phyloP scores from a whole-genome alignment of 2,113 vertebrate species.

The Conger conger region DNA sequence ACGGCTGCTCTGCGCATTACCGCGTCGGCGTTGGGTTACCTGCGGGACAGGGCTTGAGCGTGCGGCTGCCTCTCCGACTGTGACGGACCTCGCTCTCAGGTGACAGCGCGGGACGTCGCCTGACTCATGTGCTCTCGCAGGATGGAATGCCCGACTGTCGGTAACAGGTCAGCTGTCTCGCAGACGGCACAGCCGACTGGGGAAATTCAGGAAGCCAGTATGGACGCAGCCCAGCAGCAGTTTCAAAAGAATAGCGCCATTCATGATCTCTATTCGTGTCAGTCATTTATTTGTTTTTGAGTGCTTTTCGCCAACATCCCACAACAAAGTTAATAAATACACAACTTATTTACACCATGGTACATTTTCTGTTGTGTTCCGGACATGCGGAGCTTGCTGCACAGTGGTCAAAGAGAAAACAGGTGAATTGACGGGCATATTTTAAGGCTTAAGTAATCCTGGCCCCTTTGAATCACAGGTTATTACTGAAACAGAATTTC shows the following conservation, averaged over 20 bases:
- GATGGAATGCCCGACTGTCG: neutral
- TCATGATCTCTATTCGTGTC: neutral
- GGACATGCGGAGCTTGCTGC: neutral
- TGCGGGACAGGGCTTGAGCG: constrained; percentile 5
- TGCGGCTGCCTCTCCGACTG: constrained; percentile 17
- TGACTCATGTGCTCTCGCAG: neutral
- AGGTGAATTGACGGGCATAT: neutral
- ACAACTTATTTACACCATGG: constrained; percentile 18
- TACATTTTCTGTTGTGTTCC: neutral
- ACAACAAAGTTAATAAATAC: constrained; percentile 27
- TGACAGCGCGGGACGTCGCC: neutral
- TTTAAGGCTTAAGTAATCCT: neutral
- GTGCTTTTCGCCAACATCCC: constrained; percentile 5
- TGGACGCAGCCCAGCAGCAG: neutral
- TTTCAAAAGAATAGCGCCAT: neutral
- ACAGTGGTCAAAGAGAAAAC: neutral
- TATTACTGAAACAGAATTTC: neutral
- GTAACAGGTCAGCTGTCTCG: neutral
- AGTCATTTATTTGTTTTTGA: neutral
- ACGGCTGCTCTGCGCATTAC: constrained; percentile 21
- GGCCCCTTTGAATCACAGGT: neutral
- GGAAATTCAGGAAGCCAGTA: neutral
- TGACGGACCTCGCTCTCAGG: constrained; percentile 20
- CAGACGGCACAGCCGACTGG: neutral
- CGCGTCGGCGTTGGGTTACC: constrained; percentile 21